Conservation (phyloP, 2,113 vertebrate genomes). For the Elephantulus edwardii region DNA sequence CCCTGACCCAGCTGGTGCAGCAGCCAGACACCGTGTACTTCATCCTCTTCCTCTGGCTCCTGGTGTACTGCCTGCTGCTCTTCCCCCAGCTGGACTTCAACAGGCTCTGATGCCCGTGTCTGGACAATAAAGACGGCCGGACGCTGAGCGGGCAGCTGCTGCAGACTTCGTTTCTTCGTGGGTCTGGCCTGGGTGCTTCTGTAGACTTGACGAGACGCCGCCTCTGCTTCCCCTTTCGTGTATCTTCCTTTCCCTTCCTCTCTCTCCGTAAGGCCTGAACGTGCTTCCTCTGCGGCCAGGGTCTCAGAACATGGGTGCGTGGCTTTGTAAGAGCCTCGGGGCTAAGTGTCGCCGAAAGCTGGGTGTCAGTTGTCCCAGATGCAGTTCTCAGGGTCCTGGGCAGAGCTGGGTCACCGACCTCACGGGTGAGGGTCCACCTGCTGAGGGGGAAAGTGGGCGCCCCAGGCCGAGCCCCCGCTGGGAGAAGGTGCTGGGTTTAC, state of each 20-base stretch:
- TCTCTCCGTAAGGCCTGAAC: constrained; percentile 50
- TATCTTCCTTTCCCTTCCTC: background rate
- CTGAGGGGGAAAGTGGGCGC: background rate
- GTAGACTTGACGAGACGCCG: constrained; percentile 55
- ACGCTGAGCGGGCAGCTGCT: constrained; percentile 54
- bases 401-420: constrained; percentile 41
- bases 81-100: constrained; percentile 89
- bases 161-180: background rate
- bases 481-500: background rate
- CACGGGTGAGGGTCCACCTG: constrained; percentile 16
- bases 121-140: constrained; percentile 77
- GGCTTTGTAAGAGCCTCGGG: constrained; percentile 76
- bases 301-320: constrained; percentile 77
- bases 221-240: background rate
- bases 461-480: background rate
- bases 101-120: constrained; percentile 74
- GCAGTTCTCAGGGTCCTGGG: constrained; percentile 62
- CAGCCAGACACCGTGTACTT: constrained; percentile 87
- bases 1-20: constrained; percentile 62
- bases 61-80: constrained; percentile 93
- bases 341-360: constrained; percentile 57
- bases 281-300: constrained; percentile 58
- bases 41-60: constrained; percentile 92
- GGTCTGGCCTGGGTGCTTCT: background rate
- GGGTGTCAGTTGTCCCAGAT: constrained; percentile 22